Evolutionary conservation across 2,888 invertebrate genomes (phyloP), one percentile per base, ranked within the genome.

Genomic region (Zhuqinia jingwanae): DNA sequence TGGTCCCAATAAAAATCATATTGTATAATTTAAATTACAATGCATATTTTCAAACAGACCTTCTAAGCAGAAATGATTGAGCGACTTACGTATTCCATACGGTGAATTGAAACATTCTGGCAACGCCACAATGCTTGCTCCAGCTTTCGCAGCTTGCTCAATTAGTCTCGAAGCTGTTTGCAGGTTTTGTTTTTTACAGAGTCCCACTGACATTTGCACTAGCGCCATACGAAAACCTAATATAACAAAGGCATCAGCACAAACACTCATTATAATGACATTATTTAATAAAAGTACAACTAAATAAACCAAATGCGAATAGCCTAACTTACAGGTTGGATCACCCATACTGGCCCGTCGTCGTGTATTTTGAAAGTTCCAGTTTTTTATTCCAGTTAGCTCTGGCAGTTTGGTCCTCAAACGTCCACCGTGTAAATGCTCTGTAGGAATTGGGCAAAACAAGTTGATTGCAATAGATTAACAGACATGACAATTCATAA

Each of bases 21-120:
- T 15, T 22, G 77, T 60, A 30, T 60, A 42, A 30, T 58, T 13
- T 13, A 53, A 50, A 17, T 10, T 22, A 45, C 58, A 85, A 85
- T 50, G 25, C 36, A 47, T 15, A 47, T 8, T 17, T 20, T 1
- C 53, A 53, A 53, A 53, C n/a, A 53, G 6, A 15, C n/a, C n/a
- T n/a, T n/a, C n/a, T n/a, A n/a, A 50, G 20, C 58, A 70, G 11
- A 11, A 58, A 50, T 27, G 42, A 6, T 50, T 88, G 10, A n/a
- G n/a, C 13, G 77, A 90, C 91, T 93, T 92, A 95, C 95, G 94
- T 73, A 96, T 96, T 82, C 98, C 98, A 92, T 98, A 98, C 0
- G 98, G 98, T 17, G 96, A 96, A 92, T 98, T 99, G 92, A 98
- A 99, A 92, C 97, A 98, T 93, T 99, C 99, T 0, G 96, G 96